phyloP scores from a whole-genome alignment of 2,113 vertebrate genomes.

The Potamarius usumacintae region DNA sequence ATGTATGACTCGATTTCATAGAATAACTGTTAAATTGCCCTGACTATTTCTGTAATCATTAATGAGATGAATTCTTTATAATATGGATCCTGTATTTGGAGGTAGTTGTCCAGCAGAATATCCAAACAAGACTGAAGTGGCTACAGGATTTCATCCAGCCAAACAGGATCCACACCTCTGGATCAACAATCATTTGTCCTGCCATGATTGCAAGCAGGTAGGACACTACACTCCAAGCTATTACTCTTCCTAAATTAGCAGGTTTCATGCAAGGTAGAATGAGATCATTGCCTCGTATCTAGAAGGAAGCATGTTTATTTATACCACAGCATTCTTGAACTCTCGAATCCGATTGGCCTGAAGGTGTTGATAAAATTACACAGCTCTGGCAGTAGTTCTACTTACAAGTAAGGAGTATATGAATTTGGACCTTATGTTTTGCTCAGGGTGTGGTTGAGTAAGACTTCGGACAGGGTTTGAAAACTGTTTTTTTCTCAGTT shows the following conservation, averaged over 20 bases:
- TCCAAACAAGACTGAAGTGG: neutral
- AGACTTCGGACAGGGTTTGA: neutral
- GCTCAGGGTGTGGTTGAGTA: neutral
- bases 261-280: neutral
- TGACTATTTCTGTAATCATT: neutral
- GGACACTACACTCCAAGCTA: neutral
- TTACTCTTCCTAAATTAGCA: neutral
- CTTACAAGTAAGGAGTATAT: neutral
- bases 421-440: neutral
- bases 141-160: neutral
- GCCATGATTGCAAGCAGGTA: neutral
- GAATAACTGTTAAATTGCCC: too few species aligned
- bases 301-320: neutral
- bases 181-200: neutral
- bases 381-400: neutral
- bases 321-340: neutral
- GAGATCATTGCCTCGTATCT: neutral
- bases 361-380: neutral
- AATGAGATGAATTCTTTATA: neutral
- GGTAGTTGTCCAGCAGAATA: neutral
- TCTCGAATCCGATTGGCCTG: neutral
- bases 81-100: neutral
- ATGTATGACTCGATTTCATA: too few species aligned
- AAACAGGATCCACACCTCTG: neutral
- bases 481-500: neutral